Evolutionary conservation across 2,113 vertebrate genomes (phyloP).

Genomic region (Dromiciops gliroides): DNA sequence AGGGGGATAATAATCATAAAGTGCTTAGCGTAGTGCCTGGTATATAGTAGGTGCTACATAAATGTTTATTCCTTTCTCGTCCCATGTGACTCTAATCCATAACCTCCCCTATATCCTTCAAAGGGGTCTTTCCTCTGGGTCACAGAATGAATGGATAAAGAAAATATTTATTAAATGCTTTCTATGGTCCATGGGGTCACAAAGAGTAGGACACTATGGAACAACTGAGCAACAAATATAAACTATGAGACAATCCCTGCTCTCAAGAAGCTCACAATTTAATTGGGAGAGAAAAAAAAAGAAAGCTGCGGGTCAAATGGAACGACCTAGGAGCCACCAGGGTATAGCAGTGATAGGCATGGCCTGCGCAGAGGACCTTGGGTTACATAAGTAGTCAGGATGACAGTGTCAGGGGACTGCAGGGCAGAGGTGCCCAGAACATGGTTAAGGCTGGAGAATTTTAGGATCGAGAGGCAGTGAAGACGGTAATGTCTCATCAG

Average conservation of each 20-base stretch:
- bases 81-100: neutral
- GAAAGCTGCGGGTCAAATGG: neutral
- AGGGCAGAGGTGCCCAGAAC: neutral
- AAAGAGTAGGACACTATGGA: neutral
- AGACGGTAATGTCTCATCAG: neutral
- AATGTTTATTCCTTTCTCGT: neutral
- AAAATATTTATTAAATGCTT: too few species aligned
- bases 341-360: neutral
- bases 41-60: neutral
- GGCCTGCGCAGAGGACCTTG: neutral
- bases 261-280: neutral
- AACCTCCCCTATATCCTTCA: neutral
- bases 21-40: neutral
- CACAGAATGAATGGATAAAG: too few species aligned
- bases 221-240: neutral
- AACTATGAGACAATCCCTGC: neutral
- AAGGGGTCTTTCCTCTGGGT: neutral
- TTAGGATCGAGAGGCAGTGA: neutral
- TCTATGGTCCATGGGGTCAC: neutral
- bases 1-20: neutral
- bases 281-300: neutral
- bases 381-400: neutral
- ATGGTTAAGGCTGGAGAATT: neutral
- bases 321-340: neutral
- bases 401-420: neutral